Conservation (phyloP, 2,888 invertebrate species). For the Rhagophthalmus giganteus region DNA sequence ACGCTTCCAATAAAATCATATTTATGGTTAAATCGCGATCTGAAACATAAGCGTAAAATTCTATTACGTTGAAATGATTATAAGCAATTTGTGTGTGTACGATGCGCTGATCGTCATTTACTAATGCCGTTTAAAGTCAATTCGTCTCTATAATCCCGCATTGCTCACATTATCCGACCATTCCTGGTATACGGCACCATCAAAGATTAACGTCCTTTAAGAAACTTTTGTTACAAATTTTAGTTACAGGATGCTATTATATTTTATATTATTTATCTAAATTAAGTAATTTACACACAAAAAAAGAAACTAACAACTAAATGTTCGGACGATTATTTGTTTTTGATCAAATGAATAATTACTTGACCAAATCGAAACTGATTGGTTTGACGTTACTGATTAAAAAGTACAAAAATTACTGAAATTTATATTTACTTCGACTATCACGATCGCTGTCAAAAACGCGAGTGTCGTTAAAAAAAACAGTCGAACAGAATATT, state of each 20-base stretch:
- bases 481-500: too few relatives aligned
- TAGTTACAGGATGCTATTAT: slow-evolving; percentile 2
- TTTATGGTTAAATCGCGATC: slow-evolving; percentile 19
- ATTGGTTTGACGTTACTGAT: too few relatives aligned
- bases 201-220: slow-evolving; percentile 28
- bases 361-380: too few relatives aligned
- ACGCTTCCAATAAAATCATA: slow-evolving; percentile 18
- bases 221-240: slow-evolving; percentile 21
- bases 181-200: slow-evolving; percentile 31
- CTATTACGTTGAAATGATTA: slow-evolving; percentile 47
- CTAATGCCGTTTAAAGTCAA: slow-evolving; percentile 44
- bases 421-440: too few relatives aligned
- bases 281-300: too few relatives aligned
- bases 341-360: too few relatives aligned
- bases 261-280: too few relatives aligned
- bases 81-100: slow-evolving; percentile 47
- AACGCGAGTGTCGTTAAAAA: too few relatives aligned
- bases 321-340: too few relatives aligned
- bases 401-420: too few relatives aligned
- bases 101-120: slow-evolving; percentile 45
- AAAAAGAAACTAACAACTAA: too few relatives aligned
- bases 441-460: too few relatives aligned
- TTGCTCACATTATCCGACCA: slow-evolving; percentile 43
- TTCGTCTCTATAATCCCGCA: slow-evolving; percentile 42
- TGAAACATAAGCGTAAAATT: slow-evolving; percentile 34